Percentiles rank a stretch among this genome's conserved stretches.
Evolutionary conservation across 1,140 invertebrate genomes (phyloP).

Genomic region (Babylonia areolata): DNA sequence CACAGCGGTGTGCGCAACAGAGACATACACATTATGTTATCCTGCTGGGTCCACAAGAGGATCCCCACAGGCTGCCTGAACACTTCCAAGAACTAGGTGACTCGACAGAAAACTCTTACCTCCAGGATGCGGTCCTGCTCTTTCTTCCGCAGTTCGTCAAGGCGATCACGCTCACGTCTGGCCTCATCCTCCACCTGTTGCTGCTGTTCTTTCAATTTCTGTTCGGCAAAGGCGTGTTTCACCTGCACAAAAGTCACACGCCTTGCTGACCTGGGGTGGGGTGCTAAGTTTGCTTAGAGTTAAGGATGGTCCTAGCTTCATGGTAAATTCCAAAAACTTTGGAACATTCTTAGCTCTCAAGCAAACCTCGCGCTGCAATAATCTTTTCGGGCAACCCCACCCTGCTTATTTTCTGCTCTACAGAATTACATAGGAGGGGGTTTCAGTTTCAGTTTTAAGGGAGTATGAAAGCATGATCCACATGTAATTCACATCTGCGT

Average conservation of each 20-base stretch:
- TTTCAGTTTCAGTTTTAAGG: too few relatives aligned
- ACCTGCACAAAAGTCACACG: constrained; percentile 75
- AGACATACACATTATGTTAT: background rate
- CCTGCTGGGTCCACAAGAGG: background rate
- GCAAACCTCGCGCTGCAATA: too few relatives aligned
- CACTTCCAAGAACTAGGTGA: background rate
- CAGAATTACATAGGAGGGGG: too few relatives aligned
- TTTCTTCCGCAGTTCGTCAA: constrained; percentile 87
- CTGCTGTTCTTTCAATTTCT: constrained; percentile 84
- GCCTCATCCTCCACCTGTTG: constrained; percentile 85
- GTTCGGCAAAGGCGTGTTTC: constrained; percentile 88
- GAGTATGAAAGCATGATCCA: too few relatives aligned
- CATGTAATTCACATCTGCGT: too few relatives aligned
- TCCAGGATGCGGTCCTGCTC: constrained; percentile 92
- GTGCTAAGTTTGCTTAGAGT: too few relatives aligned
- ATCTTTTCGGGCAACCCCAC: too few relatives aligned
- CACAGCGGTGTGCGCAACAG: background rate
- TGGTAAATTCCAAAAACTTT: too few relatives aligned
- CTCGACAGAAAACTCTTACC: constrained; percentile 65
- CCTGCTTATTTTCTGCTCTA: too few relatives aligned
- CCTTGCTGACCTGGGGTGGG: too few relatives aligned
- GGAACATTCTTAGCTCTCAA: too few relatives aligned
- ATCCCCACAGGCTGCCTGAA: background rate
- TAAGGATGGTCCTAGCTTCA: too few relatives aligned
- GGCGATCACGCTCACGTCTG: constrained; percentile 84